Evolutionary conservation across 2,797 vertebrate genomes (phyloP), one percentile per base, ranked within the genome.

Genomic region (Pseudopleuronectes americanus): DNA sequence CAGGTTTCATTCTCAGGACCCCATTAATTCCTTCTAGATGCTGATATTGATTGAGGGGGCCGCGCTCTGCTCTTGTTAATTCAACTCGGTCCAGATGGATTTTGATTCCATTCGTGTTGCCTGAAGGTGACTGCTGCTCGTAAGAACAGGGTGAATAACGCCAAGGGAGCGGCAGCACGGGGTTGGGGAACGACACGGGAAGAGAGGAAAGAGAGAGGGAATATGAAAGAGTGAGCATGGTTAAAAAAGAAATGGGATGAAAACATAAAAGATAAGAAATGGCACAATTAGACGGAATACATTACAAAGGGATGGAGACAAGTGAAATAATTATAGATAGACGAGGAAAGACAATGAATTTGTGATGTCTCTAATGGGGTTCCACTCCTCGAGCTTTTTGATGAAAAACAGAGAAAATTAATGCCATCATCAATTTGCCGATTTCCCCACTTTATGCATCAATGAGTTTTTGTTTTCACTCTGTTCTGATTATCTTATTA

Each of bases 21-120:
- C 80, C 86, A 87, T 92, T 90, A 89, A 91, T 89, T 90, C 90
- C 84, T 89, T 71, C 65, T 88, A 83, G 91, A 85, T 83, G 88
- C 77, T 77, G 64, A 62, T 86, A 92, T 90, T 85, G 90, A 93
- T 92, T 84, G 76, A 82, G 57, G 71, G 5, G 19, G 31, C 28
- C 13, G 36, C 36, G 53, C 74, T 82, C 83, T 77, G 83, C 76
- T 87, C 80, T 87, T 88, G 84, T 88, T 92, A 86, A 90, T 92
- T 91, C 88, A 84, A 70, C 71, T 90, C 75, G 53, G 79, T 56
- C 67, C 68, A 79, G 77, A 79, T 71, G 28, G 68, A 68, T 85
- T 88, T 87, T 90, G 86, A 88, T 91, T 90, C 81, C 65, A 71
- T 65, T 80, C 76, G 76, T 60, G 68, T 81, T 69, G 75, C 80